These are phyloP conservation scores for Macrobrachium nipponense DNA, from an alignment of 1,140 invertebrate species.

Conservation along the genomic window DNA sequence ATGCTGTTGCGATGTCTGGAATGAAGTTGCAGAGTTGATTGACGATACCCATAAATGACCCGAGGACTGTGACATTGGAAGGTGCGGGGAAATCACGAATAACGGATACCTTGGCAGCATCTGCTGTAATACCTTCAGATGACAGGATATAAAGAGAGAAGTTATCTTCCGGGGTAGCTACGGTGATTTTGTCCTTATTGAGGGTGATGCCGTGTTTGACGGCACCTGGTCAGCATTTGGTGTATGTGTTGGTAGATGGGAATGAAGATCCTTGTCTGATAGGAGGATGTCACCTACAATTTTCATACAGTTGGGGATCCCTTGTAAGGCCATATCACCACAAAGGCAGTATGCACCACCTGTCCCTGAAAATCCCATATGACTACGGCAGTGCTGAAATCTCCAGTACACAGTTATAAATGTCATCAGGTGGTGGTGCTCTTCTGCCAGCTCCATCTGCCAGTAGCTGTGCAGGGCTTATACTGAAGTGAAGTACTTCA, in stretches of 20 bases:
- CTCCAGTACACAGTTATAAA: background rate
- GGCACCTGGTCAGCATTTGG: background rate
- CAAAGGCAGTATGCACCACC: background rate
- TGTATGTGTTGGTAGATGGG: background rate
- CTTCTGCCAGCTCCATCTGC: too few species aligned
- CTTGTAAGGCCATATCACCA: background rate
- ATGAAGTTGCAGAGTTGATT: constrained; percentile 55
- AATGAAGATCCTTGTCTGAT: background rate
- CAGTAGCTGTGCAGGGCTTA: too few species aligned
- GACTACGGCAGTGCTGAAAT: background rate
- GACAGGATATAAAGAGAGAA: background rate
- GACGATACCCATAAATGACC: constrained; percentile 62
- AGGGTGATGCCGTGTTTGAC: background rate
- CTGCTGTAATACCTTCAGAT: constrained; percentile 26
- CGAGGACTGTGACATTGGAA: constrained; percentile 41
- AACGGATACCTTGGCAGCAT: constrained; percentile 23
- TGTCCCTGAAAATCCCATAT: background rate
- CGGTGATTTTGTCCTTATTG: background rate
- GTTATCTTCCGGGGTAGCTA: background rate
- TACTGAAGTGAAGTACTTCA: too few species aligned
- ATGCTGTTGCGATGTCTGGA: constrained; percentile 42
- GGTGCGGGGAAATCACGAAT: constrained; percentile 46
- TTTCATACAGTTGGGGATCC: background rate
- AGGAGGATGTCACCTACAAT: background rate
- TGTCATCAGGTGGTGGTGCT: background rate